Base-by-base conservation (phyloP, 2,113 vertebrate species). In the Tautogolabrus adspersus region DNA sequence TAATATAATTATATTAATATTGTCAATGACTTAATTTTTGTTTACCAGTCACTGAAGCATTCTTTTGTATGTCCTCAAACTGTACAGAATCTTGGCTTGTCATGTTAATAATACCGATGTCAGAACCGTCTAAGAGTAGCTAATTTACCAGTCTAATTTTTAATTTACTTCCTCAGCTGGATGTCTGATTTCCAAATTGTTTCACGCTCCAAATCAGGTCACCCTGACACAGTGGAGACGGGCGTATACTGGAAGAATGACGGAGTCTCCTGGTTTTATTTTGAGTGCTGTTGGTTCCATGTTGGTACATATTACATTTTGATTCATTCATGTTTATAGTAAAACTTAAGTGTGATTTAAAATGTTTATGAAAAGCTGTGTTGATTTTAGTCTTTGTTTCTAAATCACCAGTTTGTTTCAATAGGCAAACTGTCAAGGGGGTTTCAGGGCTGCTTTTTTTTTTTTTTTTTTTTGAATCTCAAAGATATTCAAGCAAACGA, bases 1-100 rank as follows among this genome's bases (percentile, higher is more conserved):
- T 94, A 92, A 94, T 94, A 93, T 92, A 93, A 91, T 87, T 89
- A 91, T 91, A 94, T 93, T 93, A 91, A 94, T 94, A 93, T 90
- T 93, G 92, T 93, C 89, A 87, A 90, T 92, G 83, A 89, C 72
- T 79, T 92, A 57, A 63, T 86, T 87, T 87, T 86, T 84, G 34
- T 77, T 92, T 89, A 81, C 84, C 77, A 74, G 79, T 87, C 75
- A 81, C 75, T 77, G 57, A 82, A 81, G 10, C 75, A 67, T 91
- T 92, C 42, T 92, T 93, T 93, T 93, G 62, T 93, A 92, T 92
- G 83, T 93, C 62, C 77, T 86, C 75, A 85, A 88, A 83, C 81
- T 95, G 93, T 93, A 94, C 91, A 93, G 87, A 90, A 82, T 92
- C 81, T 87, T 72, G 77, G 90, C 89, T 91, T 90, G 88, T 93